These are phyloP conservation scores for Criorhina ranunculi DNA, from an alignment of 2,888 invertebrate genomes.

Conservation along the genomic window DNA sequence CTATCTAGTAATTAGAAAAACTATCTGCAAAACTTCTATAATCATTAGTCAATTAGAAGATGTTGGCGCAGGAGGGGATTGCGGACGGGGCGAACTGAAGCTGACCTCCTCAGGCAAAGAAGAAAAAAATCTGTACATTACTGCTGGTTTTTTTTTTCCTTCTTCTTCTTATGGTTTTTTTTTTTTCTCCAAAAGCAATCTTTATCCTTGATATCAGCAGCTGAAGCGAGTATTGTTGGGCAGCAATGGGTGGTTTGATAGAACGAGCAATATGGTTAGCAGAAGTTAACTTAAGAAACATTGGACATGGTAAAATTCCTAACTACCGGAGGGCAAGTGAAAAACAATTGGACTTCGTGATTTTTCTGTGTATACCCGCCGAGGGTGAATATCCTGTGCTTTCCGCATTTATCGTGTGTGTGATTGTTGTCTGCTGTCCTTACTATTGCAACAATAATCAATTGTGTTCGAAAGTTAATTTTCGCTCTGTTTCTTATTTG, in stretches of 20 bases:
- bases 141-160: background rate
- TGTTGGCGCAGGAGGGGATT: conserved; percentile 23
- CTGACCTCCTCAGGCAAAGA: conserved; percentile 39
- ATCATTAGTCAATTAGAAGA: conserved; percentile 69
- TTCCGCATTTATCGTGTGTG: background rate
- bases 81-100: background rate
- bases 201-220: conserved; percentile 51
- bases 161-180: background rate
- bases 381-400: conserved; percentile 25
- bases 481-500: conserved; percentile 16
- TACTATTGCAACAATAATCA: conserved; percentile 46
- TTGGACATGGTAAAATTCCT: conserved; percentile 20
- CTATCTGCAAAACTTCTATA: conserved; percentile 68
- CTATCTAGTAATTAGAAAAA: conserved; percentile 63
- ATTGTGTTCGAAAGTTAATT: conserved; percentile 58
- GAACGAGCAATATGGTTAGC: conserved; percentile 34
- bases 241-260: background rate
- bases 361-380: conserved; percentile 33
- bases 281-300: conserved; percentile 41
- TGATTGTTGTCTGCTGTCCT: conserved; percentile 4
- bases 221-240: conserved; percentile 19
- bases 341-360: conserved; percentile 53
- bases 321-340: background rate
- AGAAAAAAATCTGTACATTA: conserved; percentile 27
- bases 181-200: conserved; percentile 29